Evolutionary conservation across 2,113 vertebrate species (phyloP).

Genomic region (Oncorhynchus mykiss): DNA sequence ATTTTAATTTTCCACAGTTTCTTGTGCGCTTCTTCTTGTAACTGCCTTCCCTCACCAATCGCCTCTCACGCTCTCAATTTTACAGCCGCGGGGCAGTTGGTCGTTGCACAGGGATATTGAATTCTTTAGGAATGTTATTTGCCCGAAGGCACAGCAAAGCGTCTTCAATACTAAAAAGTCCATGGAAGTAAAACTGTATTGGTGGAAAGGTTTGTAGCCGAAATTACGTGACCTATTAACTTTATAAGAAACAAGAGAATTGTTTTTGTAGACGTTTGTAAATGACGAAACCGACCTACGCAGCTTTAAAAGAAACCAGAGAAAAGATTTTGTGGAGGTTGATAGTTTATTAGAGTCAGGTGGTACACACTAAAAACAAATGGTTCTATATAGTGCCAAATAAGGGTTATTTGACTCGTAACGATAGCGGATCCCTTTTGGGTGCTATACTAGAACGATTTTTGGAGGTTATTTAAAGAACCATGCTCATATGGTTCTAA

Average conservation of each 20-base stretch:
- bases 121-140: conserved; percentile 49
- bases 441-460: no score
- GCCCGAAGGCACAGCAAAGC: conserved; percentile 13
- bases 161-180: neutral
- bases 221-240: conserved; percentile 39
- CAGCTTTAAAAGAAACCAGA: conserved; percentile 56
- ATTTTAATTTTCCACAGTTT: no score
- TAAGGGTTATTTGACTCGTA: no score
- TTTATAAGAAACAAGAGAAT: conserved; percentile 57
- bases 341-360: conserved; percentile 62
- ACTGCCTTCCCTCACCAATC: neutral
- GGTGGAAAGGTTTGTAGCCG: neutral
- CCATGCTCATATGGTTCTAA: no score
- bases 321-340: conserved; percentile 33
- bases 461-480: no score
- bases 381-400: no score
- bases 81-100: conserved; percentile 15
- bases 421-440: no score
- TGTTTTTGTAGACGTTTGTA: conserved; percentile 51
- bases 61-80: conserved; percentile 5
- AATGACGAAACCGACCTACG: conserved; percentile 60
- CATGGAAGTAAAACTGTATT: conserved; percentile 29
- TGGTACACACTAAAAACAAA: conserved; percentile 32
- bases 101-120: conserved; percentile 27
- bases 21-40: no score